Conservation (phyloP, 2,888 invertebrate species). For the Drosophila anceps region DNA sequence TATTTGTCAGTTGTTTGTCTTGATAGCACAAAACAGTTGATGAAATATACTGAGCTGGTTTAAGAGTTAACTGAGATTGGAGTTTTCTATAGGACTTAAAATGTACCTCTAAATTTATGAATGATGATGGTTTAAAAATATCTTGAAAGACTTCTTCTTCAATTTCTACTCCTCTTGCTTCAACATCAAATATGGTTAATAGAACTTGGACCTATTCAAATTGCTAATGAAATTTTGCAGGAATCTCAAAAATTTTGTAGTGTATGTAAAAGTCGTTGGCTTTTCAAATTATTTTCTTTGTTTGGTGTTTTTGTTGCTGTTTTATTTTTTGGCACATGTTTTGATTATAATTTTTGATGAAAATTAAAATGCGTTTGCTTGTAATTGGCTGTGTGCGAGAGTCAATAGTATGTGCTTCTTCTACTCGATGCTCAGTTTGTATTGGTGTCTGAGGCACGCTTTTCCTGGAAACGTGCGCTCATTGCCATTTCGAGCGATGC, state of each 20-base stretch:
- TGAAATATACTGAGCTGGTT: too few species aligned
- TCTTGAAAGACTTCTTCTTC: too few species aligned
- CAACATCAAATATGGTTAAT: too few species aligned
- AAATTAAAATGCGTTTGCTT: slow-evolving; percentile 81
- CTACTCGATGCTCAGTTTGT: slow-evolving; percentile 7
- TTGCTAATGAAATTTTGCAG: neutral
- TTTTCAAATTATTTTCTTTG: neutral
- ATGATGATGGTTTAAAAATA: too few species aligned
- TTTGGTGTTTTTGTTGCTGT: slow-evolving; percentile 6
- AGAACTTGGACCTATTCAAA: too few species aligned
- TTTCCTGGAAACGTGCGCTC: slow-evolving; percentile 75
- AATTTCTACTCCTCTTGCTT: too few species aligned
- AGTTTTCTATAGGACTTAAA: too few species aligned
- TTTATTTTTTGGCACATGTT: slow-evolving; percentile 69
- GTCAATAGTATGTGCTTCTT: slow-evolving; percentile 24
- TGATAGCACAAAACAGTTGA: too few species aligned
- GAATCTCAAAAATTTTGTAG: slow-evolving; percentile 8
- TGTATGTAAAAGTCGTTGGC: slow-evolving; percentile 25
- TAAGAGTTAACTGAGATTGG: too few species aligned
- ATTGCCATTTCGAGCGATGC: slow-evolving; percentile 70
- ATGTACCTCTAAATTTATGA: too few species aligned
- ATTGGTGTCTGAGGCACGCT: slow-evolving; percentile 63
- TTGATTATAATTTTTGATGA: slow-evolving; percentile 76
- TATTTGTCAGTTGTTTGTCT: neutral
- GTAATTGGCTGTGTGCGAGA: slow-evolving; percentile 58